Conservation (phyloP, 2,888 invertebrate genomes). For the Dryobotodes eremita region DNA sequence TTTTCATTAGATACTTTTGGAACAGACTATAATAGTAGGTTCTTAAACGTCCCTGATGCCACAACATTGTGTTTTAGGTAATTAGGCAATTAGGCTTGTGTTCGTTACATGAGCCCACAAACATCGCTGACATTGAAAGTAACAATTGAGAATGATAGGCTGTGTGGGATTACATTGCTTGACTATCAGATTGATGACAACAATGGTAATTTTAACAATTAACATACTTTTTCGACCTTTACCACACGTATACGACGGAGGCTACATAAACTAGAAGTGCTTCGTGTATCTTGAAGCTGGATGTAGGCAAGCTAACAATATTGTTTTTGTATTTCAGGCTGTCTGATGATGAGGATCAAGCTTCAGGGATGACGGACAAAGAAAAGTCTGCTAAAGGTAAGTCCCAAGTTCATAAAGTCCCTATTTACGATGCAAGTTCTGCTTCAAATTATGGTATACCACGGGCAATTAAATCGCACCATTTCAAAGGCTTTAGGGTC, state of each 20-base stretch:
- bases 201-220: neutral
- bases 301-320: neutral
- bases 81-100: neutral
- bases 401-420: too few species aligned
- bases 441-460: too few species aligned
- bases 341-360: slow-evolving; percentile 89
- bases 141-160: neutral
- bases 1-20: too few species aligned
- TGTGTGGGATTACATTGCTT: slow-evolving; percentile 11
- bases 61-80: too few species aligned
- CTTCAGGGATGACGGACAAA: slow-evolving; percentile 90
- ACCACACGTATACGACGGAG: neutral
- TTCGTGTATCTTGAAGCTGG: neutral
- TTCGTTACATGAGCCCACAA: neutral
- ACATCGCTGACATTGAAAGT: neutral
- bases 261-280: neutral
- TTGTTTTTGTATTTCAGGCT: slow-evolving; percentile 75
- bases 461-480: too few species aligned
- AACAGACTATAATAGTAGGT: too few species aligned
- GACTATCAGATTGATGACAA: slow-evolving; percentile 3
- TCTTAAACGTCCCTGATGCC: too few species aligned
- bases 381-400: slow-evolving; percentile 86
- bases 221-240: neutral
- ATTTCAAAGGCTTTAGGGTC: too few species aligned
- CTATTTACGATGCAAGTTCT: neutral